phyloP scores from a whole-genome alignment of 1,140 invertebrate species.

The Drosophila ohnishii region DNA sequence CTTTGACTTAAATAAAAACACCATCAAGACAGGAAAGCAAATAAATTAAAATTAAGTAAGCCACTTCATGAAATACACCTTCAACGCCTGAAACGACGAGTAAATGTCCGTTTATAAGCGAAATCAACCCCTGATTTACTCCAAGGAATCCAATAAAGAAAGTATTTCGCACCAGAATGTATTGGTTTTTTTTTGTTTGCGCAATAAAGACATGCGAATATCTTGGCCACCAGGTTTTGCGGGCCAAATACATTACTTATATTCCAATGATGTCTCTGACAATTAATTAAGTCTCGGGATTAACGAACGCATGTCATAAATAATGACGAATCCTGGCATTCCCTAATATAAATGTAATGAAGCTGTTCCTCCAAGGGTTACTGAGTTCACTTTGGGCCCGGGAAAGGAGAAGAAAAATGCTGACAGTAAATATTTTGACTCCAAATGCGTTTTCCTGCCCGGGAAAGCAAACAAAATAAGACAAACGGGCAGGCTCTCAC shows the following conservation, averaged over 20 bases:
- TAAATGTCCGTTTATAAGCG: not conserved
- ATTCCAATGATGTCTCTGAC: slow-evolving; percentile 37
- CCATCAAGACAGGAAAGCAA: not conserved
- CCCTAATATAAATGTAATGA: slow-evolving; percentile 59
- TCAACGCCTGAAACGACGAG: slow-evolving; percentile 3
- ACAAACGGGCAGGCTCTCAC: slow-evolving; percentile 46
- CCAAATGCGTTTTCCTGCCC: slow-evolving; percentile 47
- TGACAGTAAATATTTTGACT: slow-evolving; percentile 80
- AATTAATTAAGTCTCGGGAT: slow-evolving; percentile 56
- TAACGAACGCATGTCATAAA: slow-evolving; percentile 58
- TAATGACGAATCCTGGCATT: slow-evolving; percentile 56
- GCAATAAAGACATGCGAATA: slow-evolving; percentile 8
- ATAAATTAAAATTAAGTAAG: slow-evolving; percentile 16
- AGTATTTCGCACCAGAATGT: slow-evolving; percentile 15
- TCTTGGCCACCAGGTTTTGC: not conserved
- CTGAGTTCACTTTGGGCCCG: slow-evolving; percentile 3
- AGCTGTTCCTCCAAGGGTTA: slow-evolving; percentile 49
- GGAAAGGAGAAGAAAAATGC: slow-evolving; percentile 67
- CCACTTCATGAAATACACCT: slow-evolving; percentile 5
- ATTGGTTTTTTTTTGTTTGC: not conserved
- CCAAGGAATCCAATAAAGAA: slow-evolving; percentile 26
- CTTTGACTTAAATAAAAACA: slow-evolving; percentile 2
- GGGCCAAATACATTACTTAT: slow-evolving; percentile 22
- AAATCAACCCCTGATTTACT: slow-evolving; percentile 3
- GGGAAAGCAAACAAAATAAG: slow-evolving; percentile 48